These are phyloP conservation scores for Syrmaticus mikado DNA, from an alignment of 2,113 vertebrate genomes.

Conservation along the genomic window DNA sequence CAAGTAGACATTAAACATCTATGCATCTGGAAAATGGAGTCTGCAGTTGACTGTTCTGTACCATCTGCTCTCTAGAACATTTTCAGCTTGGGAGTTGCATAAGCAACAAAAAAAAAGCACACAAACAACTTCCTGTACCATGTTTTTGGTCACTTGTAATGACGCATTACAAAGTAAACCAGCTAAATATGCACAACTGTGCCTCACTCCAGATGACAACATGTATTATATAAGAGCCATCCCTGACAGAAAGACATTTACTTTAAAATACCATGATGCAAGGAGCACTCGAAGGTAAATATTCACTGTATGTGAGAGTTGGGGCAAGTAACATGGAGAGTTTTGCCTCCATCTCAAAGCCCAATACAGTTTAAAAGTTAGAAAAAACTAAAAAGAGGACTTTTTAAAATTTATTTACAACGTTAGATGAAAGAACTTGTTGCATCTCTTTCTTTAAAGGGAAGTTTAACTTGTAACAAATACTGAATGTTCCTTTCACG, in stretches of 20 bases:
- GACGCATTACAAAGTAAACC: conserved; percentile 75
- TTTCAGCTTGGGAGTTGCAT: conserved; percentile 80
- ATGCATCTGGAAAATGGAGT: conserved; percentile 79
- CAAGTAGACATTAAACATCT: conserved; percentile 75
- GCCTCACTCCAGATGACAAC: conserved; percentile 75
- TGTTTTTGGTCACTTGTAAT: conserved; percentile 78
- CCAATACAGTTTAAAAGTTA: background rate
- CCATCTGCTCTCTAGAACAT: conserved; percentile 83
- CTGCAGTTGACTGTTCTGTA: conserved; percentile 75
- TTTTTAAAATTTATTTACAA: background rate
- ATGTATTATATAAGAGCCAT: conserved; percentile 70
- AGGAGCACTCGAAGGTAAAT: conserved; percentile 51
- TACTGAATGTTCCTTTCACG: conserved; percentile 31
- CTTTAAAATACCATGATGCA: conserved; percentile 57
- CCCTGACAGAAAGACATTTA: conserved; percentile 54
- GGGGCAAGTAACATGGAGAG: conserved; percentile 14
- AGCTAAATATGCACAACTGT: conserved; percentile 70
- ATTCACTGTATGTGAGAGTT: background rate
- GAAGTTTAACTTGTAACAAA: conserved; percentile 15
- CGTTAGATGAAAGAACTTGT: conserved; percentile 10
- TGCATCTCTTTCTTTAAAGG: background rate
- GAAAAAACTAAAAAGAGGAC: background rate
- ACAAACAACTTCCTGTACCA: conserved; percentile 76
- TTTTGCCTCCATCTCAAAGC: conserved; percentile 13
- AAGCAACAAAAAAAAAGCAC: conserved; percentile 72